These are phyloP conservation scores for Tupiocoris notatus DNA, from an alignment of 2,888 invertebrate genomes.

Conservation along the genomic window DNA sequence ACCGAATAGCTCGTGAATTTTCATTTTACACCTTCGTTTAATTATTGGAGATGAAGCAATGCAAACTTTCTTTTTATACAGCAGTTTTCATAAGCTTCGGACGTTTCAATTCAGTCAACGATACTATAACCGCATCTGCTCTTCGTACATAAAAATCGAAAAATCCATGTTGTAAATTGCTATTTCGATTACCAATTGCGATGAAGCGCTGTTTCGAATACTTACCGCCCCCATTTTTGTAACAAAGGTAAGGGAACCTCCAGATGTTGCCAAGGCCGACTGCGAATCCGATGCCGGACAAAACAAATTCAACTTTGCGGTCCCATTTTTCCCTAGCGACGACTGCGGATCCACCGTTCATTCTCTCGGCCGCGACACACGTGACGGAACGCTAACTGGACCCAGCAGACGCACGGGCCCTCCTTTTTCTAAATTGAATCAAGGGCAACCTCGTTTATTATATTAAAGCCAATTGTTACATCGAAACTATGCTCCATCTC, in stretches of 20 bases:
- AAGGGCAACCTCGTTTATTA: constrained; percentile 39
- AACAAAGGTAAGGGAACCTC: constrained; percentile 64
- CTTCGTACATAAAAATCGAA: too few relatives aligned
- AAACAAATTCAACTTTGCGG: constrained; percentile 57
- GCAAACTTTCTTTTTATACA: too few relatives aligned
- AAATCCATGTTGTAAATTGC: too few relatives aligned
- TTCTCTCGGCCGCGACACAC: neutral
- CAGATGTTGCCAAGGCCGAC: constrained; percentile 66
- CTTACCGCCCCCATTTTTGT: constrained; percentile 57
- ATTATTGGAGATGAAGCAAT: too few relatives aligned
- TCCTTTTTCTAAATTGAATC: constrained; percentile 31
- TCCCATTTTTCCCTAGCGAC: constrained; percentile 49
- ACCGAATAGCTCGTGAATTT: too few relatives aligned
- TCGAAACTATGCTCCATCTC: constrained; percentile 26
- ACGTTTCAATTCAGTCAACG: too few relatives aligned
- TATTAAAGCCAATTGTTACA: constrained; percentile 36
- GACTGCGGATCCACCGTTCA: neutral
- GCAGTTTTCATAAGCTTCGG: too few relatives aligned
- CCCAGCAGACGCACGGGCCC: neutral
- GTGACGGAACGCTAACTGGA: neutral
- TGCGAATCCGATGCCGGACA: constrained; percentile 62
- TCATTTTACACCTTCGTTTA: too few relatives aligned
- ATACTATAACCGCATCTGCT: too few relatives aligned
- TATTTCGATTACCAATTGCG: too few relatives aligned
- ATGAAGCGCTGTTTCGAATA: too few relatives aligned